Conservation (phyloP, 2,888 invertebrate species). For the Phytoseiulus persimilis region DNA sequence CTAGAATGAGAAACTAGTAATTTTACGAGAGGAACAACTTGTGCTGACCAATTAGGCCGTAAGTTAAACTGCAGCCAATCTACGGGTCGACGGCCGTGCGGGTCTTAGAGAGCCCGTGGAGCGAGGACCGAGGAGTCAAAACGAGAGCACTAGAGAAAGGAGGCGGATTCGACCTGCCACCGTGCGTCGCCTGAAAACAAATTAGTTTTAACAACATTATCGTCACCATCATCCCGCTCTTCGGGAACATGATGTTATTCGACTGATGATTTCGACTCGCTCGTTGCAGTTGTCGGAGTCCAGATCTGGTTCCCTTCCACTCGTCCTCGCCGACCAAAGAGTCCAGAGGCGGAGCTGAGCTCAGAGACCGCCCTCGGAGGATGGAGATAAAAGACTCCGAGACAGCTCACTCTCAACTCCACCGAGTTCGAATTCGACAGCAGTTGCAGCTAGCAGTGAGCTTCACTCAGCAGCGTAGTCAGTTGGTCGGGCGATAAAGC, state of each 20-base stretch:
- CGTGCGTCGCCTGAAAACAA: neutral
- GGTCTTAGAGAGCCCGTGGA: too few relatives aligned
- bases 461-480: neutral
- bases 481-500: neutral
- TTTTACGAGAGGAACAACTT: too few relatives aligned
- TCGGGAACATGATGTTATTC: neutral
- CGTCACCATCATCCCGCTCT: neutral
- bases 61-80: too few relatives aligned
- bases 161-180: neutral
- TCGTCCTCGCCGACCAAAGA: neutral
- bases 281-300: neutral
- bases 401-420: neutral
- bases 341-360: slow-evolving; percentile 5
- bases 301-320: slow-evolving; percentile 5
- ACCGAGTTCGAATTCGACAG: neutral
- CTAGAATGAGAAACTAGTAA: too few relatives aligned
- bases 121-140: neutral
- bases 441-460: neutral
- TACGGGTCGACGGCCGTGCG: too few relatives aligned
- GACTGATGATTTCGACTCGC: neutral
- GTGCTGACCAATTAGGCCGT: too few relatives aligned
- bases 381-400: slow-evolving; percentile 5
- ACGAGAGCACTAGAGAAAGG: neutral
- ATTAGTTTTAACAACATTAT: neutral
- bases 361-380: neutral